Conservation (phyloP, 2,888 invertebrate species). For the Tetanocera ferruginea region DNA sequence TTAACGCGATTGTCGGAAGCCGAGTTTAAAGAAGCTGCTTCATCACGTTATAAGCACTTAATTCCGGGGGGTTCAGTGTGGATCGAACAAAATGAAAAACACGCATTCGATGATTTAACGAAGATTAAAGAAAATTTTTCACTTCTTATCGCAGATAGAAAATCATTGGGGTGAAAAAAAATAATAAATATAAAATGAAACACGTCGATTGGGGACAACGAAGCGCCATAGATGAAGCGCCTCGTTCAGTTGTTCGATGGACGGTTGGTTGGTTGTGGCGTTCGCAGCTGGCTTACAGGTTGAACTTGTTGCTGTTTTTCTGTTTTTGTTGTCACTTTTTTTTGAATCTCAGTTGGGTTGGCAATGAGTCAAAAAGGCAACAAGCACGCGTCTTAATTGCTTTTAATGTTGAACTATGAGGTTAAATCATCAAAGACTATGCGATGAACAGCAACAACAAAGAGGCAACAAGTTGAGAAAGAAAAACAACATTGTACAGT, state of each 20-base stretch:
- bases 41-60: neutral
- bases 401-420: constrained; percentile 66
- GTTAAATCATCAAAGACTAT: constrained; percentile 50
- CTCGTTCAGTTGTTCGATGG: neutral
- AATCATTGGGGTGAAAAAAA: neutral
- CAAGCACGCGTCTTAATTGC: constrained; percentile 68
- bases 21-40: constrained; percentile 6
- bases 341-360: neutral
- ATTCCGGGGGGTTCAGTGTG: neutral
- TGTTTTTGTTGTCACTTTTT: constrained; percentile 1
- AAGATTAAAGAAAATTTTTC: constrained; percentile 32
- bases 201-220: constrained; percentile 30
- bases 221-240: constrained; percentile 10
- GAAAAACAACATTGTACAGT: neutral
- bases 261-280: neutral
- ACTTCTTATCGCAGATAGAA: constrained; percentile 30
- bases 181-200: neutral
- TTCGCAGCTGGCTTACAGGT: constrained; percentile 18
- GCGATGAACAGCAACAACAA: neutral
- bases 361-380: constrained; percentile 47
- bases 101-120: neutral
- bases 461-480: neutral
- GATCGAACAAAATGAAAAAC: constrained; percentile 3
- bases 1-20: constrained; percentile 14
- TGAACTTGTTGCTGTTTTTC: neutral